Percentiles rank a stretch among this genome's conserved stretches.
Evolutionary conservation across 1,140 invertebrate species (phyloP).

Genomic region (Lepidostoma basale): DNA sequence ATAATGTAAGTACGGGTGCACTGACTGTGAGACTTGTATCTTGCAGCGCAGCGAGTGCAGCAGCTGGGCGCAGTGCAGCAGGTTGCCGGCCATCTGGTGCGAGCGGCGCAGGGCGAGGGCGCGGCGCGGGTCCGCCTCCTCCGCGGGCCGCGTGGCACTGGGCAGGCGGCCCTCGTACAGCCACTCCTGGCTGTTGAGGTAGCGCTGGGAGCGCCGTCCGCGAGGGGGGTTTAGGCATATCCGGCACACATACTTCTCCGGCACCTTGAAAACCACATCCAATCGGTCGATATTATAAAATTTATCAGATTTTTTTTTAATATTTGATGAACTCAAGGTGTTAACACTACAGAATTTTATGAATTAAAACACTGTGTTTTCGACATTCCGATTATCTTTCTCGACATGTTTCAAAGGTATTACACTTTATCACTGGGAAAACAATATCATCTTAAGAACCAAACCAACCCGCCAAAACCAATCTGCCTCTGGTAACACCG

Average conservation of each 20-base stretch:
- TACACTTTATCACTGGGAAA: no score
- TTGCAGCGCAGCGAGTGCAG: conserved; percentile 76
- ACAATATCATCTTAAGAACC: no score
- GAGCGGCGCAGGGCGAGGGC: conserved; percentile 66
- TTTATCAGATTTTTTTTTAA: conserved; percentile 10
- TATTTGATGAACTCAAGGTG: no score
- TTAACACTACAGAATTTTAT: no score
- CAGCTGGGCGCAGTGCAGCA: conserved; percentile 70
- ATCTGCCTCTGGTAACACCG: no score
- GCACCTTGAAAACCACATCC: conserved; percentile 79
- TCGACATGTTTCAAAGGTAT: no score
- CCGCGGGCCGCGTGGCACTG: conserved; percentile 51
- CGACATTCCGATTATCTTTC: no score
- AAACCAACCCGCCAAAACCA: no score
- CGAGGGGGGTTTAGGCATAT: conserved; percentile 82
- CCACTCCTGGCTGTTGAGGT: conserved; percentile 86
- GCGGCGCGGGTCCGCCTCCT: conserved; percentile 53
- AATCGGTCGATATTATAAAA: no score
- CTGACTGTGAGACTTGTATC: conserved; percentile 77
- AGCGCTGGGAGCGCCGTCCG: conserved; percentile 72
- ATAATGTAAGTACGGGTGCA: no score
- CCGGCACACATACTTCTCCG: conserved; percentile 88
- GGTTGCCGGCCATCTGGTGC: conserved; percentile 73
- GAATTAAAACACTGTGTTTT: no score
- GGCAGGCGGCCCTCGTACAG: conserved; percentile 81